These are phyloP conservation scores for Premnoplex brunnescens DNA, from an alignment of 2,797 vertebrate species.

Conservation along the genomic window DNA sequence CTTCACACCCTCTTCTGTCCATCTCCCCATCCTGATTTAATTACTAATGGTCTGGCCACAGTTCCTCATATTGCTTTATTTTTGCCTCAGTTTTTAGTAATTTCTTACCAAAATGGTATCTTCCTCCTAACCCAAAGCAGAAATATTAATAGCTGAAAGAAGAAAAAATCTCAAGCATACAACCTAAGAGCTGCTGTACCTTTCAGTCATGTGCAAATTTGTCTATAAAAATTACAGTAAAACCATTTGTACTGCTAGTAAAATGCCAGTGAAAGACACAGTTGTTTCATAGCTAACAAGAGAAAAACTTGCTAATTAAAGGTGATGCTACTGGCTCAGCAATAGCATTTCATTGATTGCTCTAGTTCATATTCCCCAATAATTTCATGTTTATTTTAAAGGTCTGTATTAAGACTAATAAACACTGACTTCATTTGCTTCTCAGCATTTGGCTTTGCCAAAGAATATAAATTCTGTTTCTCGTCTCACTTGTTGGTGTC, in stretches of 20 bases:
- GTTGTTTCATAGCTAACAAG: neutral
- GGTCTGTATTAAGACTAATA: neutral
- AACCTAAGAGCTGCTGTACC: neutral
- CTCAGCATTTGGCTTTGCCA: neutral
- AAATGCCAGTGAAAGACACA: neutral
- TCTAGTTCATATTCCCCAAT: neutral
- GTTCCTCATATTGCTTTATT: neutral
- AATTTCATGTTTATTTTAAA: conserved; percentile 24
- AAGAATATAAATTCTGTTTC: neutral
- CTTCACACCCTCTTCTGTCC: neutral
- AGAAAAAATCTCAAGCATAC: neutral
- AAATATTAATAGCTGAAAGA: neutral
- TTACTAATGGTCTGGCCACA: neutral
- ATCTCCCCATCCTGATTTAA: neutral
- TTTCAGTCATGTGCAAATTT: neutral
- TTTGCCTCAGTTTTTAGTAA: neutral
- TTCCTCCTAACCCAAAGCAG: neutral
- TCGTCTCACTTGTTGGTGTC: neutral
- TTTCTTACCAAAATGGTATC: neutral
- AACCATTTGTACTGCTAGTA: neutral
- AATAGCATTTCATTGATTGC: conserved; percentile 1
- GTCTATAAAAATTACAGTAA: neutral
- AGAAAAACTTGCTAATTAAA: conserved; percentile 7
- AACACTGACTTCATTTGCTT: neutral
- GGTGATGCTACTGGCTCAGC: neutral